Conservation (phyloP, 1,140 invertebrate genomes). For the Scaptomyza pallida region DNA sequence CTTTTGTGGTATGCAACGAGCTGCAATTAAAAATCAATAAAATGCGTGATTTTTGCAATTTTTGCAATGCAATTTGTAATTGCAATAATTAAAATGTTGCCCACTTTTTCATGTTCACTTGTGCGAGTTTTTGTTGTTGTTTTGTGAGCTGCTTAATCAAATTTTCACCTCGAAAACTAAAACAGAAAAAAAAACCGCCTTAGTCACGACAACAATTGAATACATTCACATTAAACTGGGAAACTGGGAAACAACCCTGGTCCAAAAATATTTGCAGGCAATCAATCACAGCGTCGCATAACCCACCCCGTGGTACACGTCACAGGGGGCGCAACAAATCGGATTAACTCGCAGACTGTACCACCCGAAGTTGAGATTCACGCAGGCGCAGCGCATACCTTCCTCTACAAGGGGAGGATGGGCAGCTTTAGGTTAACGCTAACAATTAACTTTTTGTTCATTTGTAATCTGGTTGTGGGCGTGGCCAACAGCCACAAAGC, state of each 20-base stretch:
- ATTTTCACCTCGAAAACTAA: constrained; percentile 63
- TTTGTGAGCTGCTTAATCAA: constrained; percentile 61
- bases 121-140: not conserved
- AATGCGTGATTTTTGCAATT: constrained; percentile 82
- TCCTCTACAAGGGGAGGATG: not conserved
- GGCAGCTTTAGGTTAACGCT: constrained; percentile 30
- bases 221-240: constrained; percentile 32
- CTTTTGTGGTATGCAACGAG: constrained; percentile 74
- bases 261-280: constrained; percentile 58
- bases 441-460: constrained; percentile 79
- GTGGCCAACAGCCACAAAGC: constrained; percentile 34
- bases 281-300: constrained; percentile 78
- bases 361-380: constrained; percentile 50
- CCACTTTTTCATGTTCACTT: constrained; percentile 7
- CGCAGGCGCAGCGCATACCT: constrained; percentile 62
- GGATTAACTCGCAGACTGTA: constrained; percentile 78
- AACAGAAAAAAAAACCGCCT: constrained; percentile 11
- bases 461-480: constrained; percentile 25
- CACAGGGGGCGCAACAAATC: constrained; percentile 71
- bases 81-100: constrained; percentile 78
- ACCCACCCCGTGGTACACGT: constrained; percentile 59
- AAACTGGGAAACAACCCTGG: constrained; percentile 21
- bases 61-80: constrained; percentile 79
- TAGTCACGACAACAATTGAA: constrained; percentile 59
- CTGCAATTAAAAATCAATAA: constrained; percentile 83